Evolutionary conservation across 2,888 invertebrate genomes (phyloP).

Genomic region (Eugnorisma glareosa): DNA sequence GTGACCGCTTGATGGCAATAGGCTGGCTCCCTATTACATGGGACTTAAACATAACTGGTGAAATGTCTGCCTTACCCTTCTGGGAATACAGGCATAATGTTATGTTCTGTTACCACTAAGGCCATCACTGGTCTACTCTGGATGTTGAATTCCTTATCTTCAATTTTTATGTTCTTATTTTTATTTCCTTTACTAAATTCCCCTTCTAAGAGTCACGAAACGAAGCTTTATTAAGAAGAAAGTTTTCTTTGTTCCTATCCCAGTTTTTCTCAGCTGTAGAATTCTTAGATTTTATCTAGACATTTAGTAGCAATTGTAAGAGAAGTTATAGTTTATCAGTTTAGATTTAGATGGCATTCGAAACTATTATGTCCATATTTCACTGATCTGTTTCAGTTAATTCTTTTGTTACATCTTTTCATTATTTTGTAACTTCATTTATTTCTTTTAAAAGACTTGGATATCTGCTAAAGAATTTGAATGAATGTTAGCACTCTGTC

Average conservation of each 20-base stretch:
- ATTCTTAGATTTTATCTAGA: constrained; percentile 21
- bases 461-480: neutral
- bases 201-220: constrained; percentile 24
- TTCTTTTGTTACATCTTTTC: neutral
- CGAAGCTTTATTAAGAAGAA: neutral
- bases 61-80: too few species aligned
- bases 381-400: neutral
- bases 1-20: too few species aligned
- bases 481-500: neutral
- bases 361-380: neutral
- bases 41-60: too few species aligned
- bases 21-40: too few species aligned
- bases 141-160: constrained; percentile 37
- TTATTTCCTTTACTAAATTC: constrained; percentile 26
- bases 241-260: neutral
- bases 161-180: constrained; percentile 31
- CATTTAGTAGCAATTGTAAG: constrained; percentile 16
- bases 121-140: neutral
- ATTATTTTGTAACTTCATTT: neutral
- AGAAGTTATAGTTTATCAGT: constrained; percentile 24
- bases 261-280: constrained; percentile 21
- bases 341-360: constrained; percentile 13
- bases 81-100: too few species aligned
- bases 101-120: neutral
- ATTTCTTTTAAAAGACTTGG: neutral